Conservation (phyloP, 2,797 vertebrate species). For the Xenentodon cancila region DNA sequence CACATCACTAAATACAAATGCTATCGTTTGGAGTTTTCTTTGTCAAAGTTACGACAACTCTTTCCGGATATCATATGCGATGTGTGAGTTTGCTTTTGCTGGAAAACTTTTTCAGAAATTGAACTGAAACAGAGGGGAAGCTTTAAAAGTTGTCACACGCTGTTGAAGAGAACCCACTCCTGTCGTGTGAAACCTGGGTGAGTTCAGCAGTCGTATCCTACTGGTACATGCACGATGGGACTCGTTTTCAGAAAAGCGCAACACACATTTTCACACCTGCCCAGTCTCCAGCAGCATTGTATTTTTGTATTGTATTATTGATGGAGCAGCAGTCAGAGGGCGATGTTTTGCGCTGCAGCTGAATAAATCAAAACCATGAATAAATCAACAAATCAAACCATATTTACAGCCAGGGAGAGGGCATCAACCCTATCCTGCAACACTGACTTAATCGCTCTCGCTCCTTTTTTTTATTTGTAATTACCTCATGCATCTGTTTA, state of each 20-base stretch:
- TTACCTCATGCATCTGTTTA: conserved; percentile 18
- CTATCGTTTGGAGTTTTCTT: neutral
- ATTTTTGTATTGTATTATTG: conserved; percentile 74
- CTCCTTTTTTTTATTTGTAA: conserved; percentile 26
- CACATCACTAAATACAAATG: neutral
- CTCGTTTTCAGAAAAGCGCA: conserved; percentile 34
- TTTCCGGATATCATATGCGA: neutral
- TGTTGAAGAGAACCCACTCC: conserved; percentile 32
- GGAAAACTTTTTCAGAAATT: conserved; percentile 35
- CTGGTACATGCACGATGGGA: conserved; percentile 47
- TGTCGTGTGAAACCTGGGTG: conserved; percentile 25
- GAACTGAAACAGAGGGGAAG: conserved; percentile 19
- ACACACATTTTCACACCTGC: conserved; percentile 22
- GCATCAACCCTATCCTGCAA: conserved; percentile 53
- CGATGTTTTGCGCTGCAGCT: conserved; percentile 64
- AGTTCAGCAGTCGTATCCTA: conserved; percentile 41
- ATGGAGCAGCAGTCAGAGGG: conserved; percentile 62
- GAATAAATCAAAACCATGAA: conserved; percentile 73
- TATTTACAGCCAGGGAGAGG: conserved; percentile 58
- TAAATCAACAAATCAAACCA: conserved; percentile 70
- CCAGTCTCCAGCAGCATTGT: conserved; percentile 53
- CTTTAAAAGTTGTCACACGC: conserved; percentile 32
- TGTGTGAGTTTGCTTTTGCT: neutral
- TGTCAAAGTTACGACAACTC: neutral
- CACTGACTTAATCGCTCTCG: conserved; percentile 23